phyloP scores from a whole-genome alignment of 2,113 vertebrate species.

The Oncorhynchus clarkii region DNA sequence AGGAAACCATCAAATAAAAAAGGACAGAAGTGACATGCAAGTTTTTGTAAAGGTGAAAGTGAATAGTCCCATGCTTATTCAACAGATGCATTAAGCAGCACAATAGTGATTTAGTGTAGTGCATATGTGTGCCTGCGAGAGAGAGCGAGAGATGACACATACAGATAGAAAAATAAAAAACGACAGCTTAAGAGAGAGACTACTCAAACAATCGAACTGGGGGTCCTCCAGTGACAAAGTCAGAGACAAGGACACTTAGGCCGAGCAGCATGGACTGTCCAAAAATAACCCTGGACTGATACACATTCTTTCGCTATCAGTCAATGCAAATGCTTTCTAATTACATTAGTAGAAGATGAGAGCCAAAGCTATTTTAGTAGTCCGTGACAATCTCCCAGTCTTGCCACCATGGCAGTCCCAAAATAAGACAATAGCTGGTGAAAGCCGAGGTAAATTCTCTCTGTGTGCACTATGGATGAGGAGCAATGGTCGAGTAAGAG shows the following conservation, averaged over 20 bases:
- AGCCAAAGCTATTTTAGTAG: slow-evolving; percentile 44
- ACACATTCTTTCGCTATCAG: slow-evolving; percentile 67
- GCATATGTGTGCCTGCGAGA: not conserved
- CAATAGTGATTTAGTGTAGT: not conserved
- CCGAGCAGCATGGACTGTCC: slow-evolving; percentile 36
- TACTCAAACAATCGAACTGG: slow-evolving; percentile 10
- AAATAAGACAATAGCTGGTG: not conserved
- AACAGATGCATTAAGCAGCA: not conserved
- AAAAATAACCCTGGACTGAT: slow-evolving; percentile 57
- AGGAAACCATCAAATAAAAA: slow-evolving; percentile 10
- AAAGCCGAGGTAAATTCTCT: not conserved
- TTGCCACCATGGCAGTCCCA: not conserved
- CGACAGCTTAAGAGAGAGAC: not conserved
- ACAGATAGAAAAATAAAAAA: not conserved
- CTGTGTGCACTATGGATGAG: not conserved
- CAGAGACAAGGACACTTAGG: slow-evolving; percentile 49
- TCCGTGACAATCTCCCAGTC: slow-evolving; percentile 23
- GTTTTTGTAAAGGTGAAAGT: not conserved
- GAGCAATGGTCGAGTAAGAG: too few species aligned
- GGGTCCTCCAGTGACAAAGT: slow-evolving; percentile 15
- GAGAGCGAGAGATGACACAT: not conserved
- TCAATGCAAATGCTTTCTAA: slow-evolving; percentile 62
- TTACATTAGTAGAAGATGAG: slow-evolving; percentile 51
- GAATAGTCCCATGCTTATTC: not conserved
- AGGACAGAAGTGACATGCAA: not conserved